Evolutionary conservation across 2,113 vertebrate species (phyloP).

Genomic region (Peromyscus maniculatus): DNA sequence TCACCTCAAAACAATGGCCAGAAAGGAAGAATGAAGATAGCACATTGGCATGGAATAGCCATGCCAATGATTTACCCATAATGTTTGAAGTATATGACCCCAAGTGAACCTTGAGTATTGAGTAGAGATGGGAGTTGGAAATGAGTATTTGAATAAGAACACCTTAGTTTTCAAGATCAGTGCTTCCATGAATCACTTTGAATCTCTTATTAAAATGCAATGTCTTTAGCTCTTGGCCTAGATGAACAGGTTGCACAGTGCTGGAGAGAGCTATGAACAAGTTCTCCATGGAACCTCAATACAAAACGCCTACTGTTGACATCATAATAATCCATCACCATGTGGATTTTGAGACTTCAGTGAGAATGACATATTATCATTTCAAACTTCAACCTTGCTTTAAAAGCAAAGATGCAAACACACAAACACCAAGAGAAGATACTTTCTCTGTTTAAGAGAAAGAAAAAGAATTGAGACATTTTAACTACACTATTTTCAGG

Average conservation of each 20-base stretch:
- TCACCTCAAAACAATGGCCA: background rate
- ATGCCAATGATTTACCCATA: background rate
- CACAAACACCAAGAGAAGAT: background rate
- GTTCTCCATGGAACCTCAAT: background rate
- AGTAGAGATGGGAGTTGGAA: background rate
- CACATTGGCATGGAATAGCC: background rate
- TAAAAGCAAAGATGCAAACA: background rate
- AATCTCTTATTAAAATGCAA: background rate
- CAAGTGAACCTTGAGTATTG: background rate
- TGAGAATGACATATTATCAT: background rate
- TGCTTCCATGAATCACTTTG: background rate
- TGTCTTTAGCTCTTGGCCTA: background rate
- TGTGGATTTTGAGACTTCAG: background rate
- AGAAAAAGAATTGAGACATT: background rate
- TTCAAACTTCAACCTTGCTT: background rate
- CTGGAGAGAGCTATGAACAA: background rate
- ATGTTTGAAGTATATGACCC: no score
- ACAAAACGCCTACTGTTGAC: background rate
- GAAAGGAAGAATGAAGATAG: background rate
- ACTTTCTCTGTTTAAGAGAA: background rate
- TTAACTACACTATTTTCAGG: background rate
- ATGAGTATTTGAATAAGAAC: background rate
- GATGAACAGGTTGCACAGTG: background rate
- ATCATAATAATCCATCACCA: background rate
- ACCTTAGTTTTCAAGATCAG: background rate